Conservation (phyloP, 2,797 vertebrate species). For the Jordanella pulchra region DNA sequence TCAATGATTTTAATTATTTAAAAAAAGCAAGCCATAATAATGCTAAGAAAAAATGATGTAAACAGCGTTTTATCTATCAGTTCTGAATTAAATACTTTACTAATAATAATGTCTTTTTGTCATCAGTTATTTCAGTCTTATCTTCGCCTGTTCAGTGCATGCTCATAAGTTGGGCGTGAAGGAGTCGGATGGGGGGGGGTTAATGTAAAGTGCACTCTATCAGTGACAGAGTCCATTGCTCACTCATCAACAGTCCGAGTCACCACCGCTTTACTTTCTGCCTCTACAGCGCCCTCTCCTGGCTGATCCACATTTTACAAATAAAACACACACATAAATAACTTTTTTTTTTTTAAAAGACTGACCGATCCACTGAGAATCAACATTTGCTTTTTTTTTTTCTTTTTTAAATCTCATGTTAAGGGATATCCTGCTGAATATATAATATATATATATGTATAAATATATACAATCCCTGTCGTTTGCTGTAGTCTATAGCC, state of each 20-base stretch:
- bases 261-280: slow-evolving; percentile 63
- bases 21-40: not conserved
- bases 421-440: slow-evolving; percentile 75
- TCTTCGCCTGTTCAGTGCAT: slow-evolving; percentile 17
- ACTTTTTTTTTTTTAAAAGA: slow-evolving; percentile 26
- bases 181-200: slow-evolving; percentile 27
- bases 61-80: not conserved
- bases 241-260: slow-evolving; percentile 75
- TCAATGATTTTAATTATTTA: accelerated
- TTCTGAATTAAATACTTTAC: too few species aligned
- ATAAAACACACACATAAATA: slow-evolving; percentile 76
- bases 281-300: slow-evolving; percentile 66
- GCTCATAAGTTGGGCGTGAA: slow-evolving; percentile 8
- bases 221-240: slow-evolving; percentile 60
- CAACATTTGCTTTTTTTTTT: slow-evolving; percentile 46
- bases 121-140: too few species aligned
- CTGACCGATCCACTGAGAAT: slow-evolving; percentile 75
- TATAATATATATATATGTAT: slow-evolving; percentile 63
- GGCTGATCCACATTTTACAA: slow-evolving; percentile 66
- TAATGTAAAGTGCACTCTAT: slow-evolving; percentile 80
- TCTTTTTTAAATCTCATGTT: slow-evolving; percentile 11
- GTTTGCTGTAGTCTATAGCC: slow-evolving; percentile 47
- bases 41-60: slow-evolving; percentile 13
- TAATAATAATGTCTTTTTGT: too few species aligned
- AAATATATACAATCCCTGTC: slow-evolving; percentile 78